Percentiles rank a stretch among this genome's conserved stretches.
These are phyloP conservation scores for Dione juno DNA, from an alignment of 2,888 invertebrate species.

Conservation along the genomic window DNA sequence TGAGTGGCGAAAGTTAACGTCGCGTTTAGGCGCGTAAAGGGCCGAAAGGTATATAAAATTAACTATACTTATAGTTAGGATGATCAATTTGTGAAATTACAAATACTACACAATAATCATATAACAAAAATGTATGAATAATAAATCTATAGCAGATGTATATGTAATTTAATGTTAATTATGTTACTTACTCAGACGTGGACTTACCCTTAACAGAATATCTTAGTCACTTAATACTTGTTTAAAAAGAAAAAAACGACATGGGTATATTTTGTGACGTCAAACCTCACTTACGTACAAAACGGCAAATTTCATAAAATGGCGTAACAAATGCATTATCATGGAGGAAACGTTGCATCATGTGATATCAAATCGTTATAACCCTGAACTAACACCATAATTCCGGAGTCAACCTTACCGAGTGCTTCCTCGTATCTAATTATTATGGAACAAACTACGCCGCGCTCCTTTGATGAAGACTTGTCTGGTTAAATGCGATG, in stretches of 20 bases:
- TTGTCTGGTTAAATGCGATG: background rate
- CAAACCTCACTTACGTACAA: background rate
- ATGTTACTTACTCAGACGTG: background rate
- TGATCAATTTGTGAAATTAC: no score
- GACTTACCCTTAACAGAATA: background rate
- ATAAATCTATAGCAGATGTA: no score
- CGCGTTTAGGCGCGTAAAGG: no score
- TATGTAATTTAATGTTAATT: background rate
- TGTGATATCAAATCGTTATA: conserved; percentile 30
- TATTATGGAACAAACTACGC: background rate
- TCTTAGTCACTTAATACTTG: conserved; percentile 2
- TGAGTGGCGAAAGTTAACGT: no score
- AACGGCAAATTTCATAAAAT: conserved; percentile 4
- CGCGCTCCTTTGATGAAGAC: background rate
- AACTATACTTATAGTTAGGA: no score
- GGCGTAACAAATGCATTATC: conserved; percentile 21
- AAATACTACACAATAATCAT: no score
- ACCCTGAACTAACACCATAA: conserved; percentile 31
- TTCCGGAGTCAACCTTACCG: conserved; percentile 26
- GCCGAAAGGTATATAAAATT: no score
- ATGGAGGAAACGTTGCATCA: conserved; percentile 27
- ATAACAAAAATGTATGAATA: no score
- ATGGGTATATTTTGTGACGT: background rate
- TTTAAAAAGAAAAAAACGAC: background rate
- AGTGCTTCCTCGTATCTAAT: conserved; percentile 14